Evolutionary conservation across 2,797 vertebrate genomes (phyloP).

Genomic region (Holocentrus rufus): DNA sequence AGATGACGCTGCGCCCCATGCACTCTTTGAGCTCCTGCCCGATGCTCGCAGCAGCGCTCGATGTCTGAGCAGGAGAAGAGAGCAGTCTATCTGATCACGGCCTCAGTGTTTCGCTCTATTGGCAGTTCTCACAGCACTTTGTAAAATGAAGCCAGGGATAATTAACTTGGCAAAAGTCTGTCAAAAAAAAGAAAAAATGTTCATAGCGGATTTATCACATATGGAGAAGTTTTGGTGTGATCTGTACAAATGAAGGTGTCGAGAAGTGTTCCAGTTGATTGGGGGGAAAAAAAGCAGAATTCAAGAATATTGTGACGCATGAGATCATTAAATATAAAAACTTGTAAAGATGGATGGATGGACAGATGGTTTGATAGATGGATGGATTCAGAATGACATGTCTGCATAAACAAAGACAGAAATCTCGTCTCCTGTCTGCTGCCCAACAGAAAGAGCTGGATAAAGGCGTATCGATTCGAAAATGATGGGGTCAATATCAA

Average conservation of each 20-base stretch:
- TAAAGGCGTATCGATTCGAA: conserved; percentile 68
- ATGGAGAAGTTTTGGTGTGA: too few relatives aligned
- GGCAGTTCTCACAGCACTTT: background rate
- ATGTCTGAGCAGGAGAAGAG: background rate
- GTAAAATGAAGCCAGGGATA: background rate
- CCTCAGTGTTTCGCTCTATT: background rate
- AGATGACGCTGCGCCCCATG: too few relatives aligned
- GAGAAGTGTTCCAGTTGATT: too few relatives aligned
- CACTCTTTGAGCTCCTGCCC: too few relatives aligned
- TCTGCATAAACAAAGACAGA: background rate
- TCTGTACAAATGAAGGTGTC: too few relatives aligned
- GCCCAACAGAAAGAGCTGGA: conserved; percentile 35
- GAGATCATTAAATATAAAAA: background rate
- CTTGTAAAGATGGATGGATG: background rate
- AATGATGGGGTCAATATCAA: too few relatives aligned
- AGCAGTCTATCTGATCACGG: background rate
- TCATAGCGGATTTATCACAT: too few relatives aligned
- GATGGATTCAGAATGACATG: background rate
- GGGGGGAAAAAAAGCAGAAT: too few relatives aligned
- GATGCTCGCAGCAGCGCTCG: background rate
- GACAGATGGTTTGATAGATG: background rate
- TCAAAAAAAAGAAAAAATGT: too few relatives aligned
- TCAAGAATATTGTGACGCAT: background rate
- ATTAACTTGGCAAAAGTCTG: background rate
- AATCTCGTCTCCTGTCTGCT: background rate